Percentiles rank a stretch among this genome's conserved stretches.
Conservation (phyloP, 2,888 invertebrate genomes). For the Rhabditoides inermis region DNA sequence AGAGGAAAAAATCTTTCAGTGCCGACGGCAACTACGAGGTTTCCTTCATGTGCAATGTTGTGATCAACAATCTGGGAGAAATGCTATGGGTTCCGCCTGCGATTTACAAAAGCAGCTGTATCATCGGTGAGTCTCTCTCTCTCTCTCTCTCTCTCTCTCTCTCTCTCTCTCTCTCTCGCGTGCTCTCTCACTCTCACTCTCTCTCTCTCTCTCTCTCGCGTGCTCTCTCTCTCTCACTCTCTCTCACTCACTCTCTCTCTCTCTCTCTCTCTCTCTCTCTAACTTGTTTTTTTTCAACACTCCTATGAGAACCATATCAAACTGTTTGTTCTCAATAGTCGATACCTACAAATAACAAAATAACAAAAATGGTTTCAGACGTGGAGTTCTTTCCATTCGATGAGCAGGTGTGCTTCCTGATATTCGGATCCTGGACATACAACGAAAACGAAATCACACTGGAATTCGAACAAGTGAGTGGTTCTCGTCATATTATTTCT, state of each 20-base stretch:
- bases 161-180: too few species aligned
- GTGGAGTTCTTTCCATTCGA: slow-evolving; percentile 94
- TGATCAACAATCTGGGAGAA: slow-evolving; percentile 86
- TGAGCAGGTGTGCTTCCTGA: slow-evolving; percentile 45
- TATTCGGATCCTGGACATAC: slow-evolving; percentile 59
- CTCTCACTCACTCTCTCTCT: too few species aligned
- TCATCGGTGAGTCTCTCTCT: slow-evolving; percentile 67
- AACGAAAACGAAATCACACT: slow-evolving; percentile 92
- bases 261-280: too few species aligned
- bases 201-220: too few species aligned
- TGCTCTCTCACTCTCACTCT: too few species aligned
- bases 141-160: slow-evolving; percentile 3
- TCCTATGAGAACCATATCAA: too few species aligned
- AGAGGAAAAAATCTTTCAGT: slow-evolving; percentile 59
- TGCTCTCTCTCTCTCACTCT: too few species aligned
- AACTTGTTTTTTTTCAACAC: too few species aligned
- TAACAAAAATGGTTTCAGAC: slow-evolving; percentile 54
- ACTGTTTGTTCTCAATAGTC: not conserved
- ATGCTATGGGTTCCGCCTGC: slow-evolving; percentile 98
- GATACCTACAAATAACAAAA: not conserved
- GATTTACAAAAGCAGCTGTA: slow-evolving; percentile 97
- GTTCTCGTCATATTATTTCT: too few species aligned
- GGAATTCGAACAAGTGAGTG: slow-evolving; percentile 86
- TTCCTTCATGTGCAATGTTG: slow-evolving; percentile 90
- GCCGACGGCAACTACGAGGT: slow-evolving; percentile 99